Evolutionary conservation across 1,140 invertebrate species (phyloP), one percentile per base, ranked within the genome.

Genomic region (Drosophila jambulina): DNA sequence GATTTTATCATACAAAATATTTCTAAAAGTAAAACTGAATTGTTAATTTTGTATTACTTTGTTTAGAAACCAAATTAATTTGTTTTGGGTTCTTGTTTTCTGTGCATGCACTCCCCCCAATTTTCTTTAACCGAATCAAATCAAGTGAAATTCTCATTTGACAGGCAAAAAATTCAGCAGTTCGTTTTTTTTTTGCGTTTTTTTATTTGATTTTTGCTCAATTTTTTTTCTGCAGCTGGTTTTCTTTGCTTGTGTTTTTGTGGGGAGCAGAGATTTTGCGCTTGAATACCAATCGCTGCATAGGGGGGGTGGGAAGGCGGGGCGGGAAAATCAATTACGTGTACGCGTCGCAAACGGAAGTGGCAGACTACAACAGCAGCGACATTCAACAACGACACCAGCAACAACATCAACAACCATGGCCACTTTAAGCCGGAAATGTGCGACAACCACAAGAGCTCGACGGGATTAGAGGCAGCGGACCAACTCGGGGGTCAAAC

Each of bases 371-470:
- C 69, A 74, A 19, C 57, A 48, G 27, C 72, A 75, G 19, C 49
- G 49, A 51, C 21, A 74, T 34, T 34, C 15, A 51, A 51, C 68
- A 74, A 36, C 48, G 45, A 25, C 56, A 71, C 38, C 69, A 67
- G 21, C 27, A 49, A 19, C 42, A 46, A 32, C 56, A 38, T 25
- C 60, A 64, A 38, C 62, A 59, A 15, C 59, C 23, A 34, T 49
- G 62, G 76, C 65, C 75, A 78, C 77, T 79, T 79, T 79, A 79
- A 79, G 77, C 77, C 77, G 77, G 77, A 79, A 79, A 79, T 79
- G 77, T 79, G 77, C 67, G 75, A 79, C 76, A 79, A 78, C 75
- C 75, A 64, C 75, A 78, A 78, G 77, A 78, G 75, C 67, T 71
- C 42, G 67, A 51, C 59, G 75, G 76, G 75, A 71, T 79, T 79